Percentiles rank a stretch among this genome's conserved stretches.
Conservation (phyloP, 2,888 invertebrate genomes). For the Exephanes ischioxanthus region DNA sequence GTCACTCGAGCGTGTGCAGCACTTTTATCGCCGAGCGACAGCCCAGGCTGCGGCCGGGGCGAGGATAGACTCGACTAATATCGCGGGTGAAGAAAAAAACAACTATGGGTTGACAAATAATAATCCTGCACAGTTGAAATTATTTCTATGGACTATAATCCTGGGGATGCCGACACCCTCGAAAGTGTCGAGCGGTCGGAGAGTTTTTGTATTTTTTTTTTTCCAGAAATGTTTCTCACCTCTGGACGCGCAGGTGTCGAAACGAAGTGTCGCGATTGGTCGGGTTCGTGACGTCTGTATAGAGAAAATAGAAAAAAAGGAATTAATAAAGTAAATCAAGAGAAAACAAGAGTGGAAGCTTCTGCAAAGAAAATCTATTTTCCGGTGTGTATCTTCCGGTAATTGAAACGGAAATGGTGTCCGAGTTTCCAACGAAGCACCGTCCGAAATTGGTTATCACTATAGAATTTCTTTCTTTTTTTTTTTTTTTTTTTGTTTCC, state of each 20-base stretch:
- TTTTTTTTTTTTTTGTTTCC: background rate
- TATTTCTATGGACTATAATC: background rate
- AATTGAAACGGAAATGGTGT: conserved; percentile 41
- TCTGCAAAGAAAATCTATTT: conserved; percentile 20
- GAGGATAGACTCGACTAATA: background rate
- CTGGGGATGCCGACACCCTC: background rate
- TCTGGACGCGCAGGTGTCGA: background rate
- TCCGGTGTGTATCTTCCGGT: conserved; percentile 35
- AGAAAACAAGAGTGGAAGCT: background rate
- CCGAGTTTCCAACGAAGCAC: conserved; percentile 15
- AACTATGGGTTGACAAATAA: background rate
- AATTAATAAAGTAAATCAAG: background rate
- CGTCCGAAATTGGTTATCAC: conserved; percentile 3
- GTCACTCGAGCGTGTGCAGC: conserved; percentile 19
- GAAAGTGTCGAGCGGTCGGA: background rate
- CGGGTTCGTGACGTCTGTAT: background rate
- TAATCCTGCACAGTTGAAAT: background rate
- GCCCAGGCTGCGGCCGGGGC: no score
- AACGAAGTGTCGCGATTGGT: conserved; percentile 7
- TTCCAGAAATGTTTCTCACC: background rate
- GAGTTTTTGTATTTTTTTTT: background rate
- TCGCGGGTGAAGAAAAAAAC: background rate
- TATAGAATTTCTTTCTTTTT: conserved; percentile 21
- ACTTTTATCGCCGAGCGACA: background rate
- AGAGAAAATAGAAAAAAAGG: conserved; percentile 28